Base-by-base conservation (phyloP, 2,797 vertebrate species). In the Podarcis lilfordi region DNA sequence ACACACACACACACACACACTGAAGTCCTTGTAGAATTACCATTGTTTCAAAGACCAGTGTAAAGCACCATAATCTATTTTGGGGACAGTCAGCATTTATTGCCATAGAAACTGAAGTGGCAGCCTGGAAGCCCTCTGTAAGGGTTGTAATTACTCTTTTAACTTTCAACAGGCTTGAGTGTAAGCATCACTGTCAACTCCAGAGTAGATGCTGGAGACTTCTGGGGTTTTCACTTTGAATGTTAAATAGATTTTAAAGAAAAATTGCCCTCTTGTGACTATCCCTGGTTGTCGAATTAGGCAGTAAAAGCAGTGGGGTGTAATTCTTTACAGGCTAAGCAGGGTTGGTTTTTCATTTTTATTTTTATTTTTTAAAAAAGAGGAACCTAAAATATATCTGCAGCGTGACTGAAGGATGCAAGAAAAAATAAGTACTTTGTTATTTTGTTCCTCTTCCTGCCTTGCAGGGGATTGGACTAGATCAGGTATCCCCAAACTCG, bases 31-130 rank as follows among this genome's bases (percentile, higher is more conserved):
- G 90, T 77, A 80, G 89, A 93, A 92, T 90, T 77, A 91, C 87
- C 43, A 87, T 86, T 88, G 68, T 87, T 88, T 84, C 85, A 68
- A 87, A 93, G 80, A 90, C 91, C 86, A 82, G 27, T 90, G 50
- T 89, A 79, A 86, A 91, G 45, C 81, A 85, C 85, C 85, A 45
- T 55, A 76, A 89, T 92, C 84, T 91, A 64, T 89, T 94, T 92
- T 81, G 86, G 43, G 91, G 88, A 90, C 93, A 93, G 72, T 92
- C 92, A 76, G 89, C 93, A 90, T 91, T 89, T 93, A 96, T 96
- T 95, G 93, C 93, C 93, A 96, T 95, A 94, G 95, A 93, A 95
- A 95, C 94, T 0, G 91, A 87, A 94, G 92, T 84, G 89, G 94
- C 94, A 95, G 92, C 91, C 89, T 0, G 7, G 89, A 95, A 92